phyloP scores from a whole-genome alignment of 2,888 invertebrate genomes.

The Perizoma affinitatum region DNA sequence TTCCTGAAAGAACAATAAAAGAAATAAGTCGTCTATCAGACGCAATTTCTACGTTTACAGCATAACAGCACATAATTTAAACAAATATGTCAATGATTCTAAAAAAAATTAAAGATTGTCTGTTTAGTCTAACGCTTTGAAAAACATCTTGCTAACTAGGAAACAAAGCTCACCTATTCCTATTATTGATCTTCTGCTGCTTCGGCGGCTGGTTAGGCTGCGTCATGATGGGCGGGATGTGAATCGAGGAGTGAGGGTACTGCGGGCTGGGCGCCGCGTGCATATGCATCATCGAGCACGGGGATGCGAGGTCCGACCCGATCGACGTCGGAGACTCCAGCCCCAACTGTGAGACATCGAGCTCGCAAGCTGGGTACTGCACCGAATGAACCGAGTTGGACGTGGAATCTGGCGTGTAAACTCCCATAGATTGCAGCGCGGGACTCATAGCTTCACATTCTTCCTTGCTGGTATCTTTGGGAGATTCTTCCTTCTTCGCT shows the following conservation, averaged over 20 bases:
- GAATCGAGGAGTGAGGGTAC: conserved; percentile 82
- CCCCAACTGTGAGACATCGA: conserved; percentile 93
- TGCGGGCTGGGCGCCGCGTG: conserved; percentile 81
- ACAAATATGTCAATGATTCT: no score
- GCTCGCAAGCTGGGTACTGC: conserved; percentile 90
- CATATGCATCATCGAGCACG: conserved; percentile 88
- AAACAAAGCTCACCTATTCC: conserved; percentile 63
- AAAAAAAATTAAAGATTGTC: no score
- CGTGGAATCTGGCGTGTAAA: conserved; percentile 93
- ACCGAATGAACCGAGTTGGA: conserved; percentile 93
- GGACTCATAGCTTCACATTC: conserved; percentile 79
- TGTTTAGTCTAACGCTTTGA: no score
- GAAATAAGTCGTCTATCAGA: no score
- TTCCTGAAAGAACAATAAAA: conserved; percentile 36
- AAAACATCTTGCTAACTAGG: no score
- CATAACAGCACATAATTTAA: no score
- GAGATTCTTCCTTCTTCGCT: conserved; percentile 71
- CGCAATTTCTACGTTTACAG: no score
- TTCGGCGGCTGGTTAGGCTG: conserved; percentile 79
- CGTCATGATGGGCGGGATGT: conserved; percentile 79
- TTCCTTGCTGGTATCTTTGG: conserved; percentile 69
- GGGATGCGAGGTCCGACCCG: conserved; percentile 92
- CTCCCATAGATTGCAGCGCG: conserved; percentile 91
- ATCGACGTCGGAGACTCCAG: conserved; percentile 95
- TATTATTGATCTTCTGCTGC: conserved; percentile 79